Conservation (phyloP, 2,113 vertebrate genomes). For the Corapipo altera region DNA sequence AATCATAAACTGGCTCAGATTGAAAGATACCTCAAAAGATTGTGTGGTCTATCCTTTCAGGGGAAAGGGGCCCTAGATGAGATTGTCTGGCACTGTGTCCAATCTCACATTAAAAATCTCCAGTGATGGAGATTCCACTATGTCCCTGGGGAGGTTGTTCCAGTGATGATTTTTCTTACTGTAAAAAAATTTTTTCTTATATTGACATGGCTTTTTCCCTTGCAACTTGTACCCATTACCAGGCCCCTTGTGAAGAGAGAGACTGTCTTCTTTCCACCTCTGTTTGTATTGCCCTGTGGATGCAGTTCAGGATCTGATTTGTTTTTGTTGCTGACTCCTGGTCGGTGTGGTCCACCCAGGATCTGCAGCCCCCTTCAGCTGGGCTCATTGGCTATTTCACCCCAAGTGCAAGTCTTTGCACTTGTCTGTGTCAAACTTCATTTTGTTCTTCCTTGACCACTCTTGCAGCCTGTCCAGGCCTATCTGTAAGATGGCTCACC, state of each 20-base stretch:
- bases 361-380: not conserved
- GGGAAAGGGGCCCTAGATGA: not conserved
- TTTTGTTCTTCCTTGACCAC: not conserved
- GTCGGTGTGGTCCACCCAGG: not conserved
- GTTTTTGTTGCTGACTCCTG: not conserved
- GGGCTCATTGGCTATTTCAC: not conserved
- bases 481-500: not conserved
- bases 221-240: not conserved
- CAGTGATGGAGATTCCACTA: not conserved
- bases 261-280: not conserved
- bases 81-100: not conserved
- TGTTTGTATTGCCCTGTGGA: not conserved
- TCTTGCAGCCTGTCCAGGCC: not conserved
- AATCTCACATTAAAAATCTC: not conserved
- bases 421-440: not conserved
- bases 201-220: not conserved
- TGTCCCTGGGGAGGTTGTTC: not conserved
- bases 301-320: not conserved
- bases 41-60: not conserved
- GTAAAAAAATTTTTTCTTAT: not conserved
- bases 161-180: not conserved
- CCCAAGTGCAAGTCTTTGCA: not conserved
- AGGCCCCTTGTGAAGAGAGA: not conserved
- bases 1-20: not conserved
- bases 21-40: fast-evolving